A percentile compares a stretch with the other conserved stretches of the same genome.
phyloP scores from a whole-genome alignment of 1,140 invertebrate species.

The Lasioglossum baleicum region DNA sequence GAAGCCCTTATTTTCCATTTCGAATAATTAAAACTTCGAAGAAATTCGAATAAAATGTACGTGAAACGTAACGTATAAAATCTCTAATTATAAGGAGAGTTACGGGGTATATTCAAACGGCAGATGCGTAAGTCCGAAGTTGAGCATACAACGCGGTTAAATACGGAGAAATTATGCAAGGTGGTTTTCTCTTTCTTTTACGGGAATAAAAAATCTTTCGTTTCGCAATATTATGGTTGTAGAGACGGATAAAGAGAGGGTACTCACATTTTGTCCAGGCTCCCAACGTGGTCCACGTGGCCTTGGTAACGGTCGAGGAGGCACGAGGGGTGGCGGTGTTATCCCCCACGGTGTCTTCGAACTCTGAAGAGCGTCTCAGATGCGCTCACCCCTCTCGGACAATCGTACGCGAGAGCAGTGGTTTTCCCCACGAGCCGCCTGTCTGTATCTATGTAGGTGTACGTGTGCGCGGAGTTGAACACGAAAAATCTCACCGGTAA shows the following conservation, averaged over 20 bases:
- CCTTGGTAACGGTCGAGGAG: conserved; percentile 57
- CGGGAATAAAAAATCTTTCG: not conserved
- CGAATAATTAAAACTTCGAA: no score
- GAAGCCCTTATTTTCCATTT: not conserved
- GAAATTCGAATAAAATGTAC: no score
- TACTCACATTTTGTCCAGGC: conserved; percentile 70
- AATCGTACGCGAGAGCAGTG: not conserved
- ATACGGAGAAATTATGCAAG: no score
- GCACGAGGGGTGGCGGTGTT: conserved; percentile 42
- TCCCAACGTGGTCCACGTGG: conserved; percentile 74
- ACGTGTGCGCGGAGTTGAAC: not conserved
- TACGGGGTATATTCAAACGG: no score
- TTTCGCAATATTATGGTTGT: no score
- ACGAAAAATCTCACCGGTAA: conserved; percentile 15
- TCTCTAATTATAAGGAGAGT: no score
- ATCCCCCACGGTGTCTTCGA: conserved; percentile 28
- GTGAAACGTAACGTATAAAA: no score
- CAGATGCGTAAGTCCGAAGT: no score
- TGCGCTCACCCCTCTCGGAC: not conserved
- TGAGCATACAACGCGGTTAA: no score
- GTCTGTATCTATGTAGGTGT: not conserved
- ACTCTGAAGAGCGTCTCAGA: conserved; percentile 14
- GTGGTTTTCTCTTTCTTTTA: no score
- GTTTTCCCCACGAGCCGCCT: not conserved
- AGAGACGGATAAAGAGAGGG: not conserved